phyloP scores from a whole-genome alignment of 1,140 invertebrate species.

The Argopecten irradians region DNA sequence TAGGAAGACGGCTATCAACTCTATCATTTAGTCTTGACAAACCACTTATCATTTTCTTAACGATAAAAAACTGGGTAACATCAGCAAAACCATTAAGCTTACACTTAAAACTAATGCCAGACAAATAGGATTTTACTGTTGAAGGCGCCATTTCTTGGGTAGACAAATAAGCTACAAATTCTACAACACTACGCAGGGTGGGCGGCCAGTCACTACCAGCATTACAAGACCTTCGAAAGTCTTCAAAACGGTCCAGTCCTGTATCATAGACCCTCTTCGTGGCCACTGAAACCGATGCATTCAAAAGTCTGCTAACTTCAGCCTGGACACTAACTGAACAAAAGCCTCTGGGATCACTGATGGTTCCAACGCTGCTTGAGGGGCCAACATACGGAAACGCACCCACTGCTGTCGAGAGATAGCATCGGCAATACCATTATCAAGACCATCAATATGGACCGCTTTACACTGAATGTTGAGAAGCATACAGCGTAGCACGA shows the following conservation, averaged over 20 bases:
- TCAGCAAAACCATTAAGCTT: no score
- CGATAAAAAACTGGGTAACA: no score
- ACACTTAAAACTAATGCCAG: no score
- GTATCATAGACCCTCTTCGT: not conserved
- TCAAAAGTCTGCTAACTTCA: not conserved
- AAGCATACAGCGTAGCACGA: not conserved
- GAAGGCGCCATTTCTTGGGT: no score
- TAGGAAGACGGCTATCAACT: no score
- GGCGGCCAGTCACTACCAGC: not conserved
- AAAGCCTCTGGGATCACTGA: slow-evolving; percentile 29
- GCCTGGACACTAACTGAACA: not conserved
- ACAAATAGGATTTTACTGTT: no score
- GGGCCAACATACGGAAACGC: slow-evolving; percentile 29
- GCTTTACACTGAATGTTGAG: slow-evolving; percentile 32
- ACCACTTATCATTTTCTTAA: no score
- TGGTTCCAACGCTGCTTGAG: slow-evolving; percentile 1
- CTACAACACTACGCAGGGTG: not conserved
- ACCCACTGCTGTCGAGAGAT: slow-evolving; percentile 36
- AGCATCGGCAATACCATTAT: slow-evolving; percentile 42
- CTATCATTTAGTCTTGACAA: no score
- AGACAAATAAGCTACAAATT: no score
- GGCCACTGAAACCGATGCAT: no score
- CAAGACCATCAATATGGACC: not conserved
- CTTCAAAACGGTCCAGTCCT: not conserved
- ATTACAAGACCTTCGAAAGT: not conserved